Evolutionary conservation across 2,888 invertebrate genomes (phyloP).

Genomic region (Microctonus brassicae): DNA sequence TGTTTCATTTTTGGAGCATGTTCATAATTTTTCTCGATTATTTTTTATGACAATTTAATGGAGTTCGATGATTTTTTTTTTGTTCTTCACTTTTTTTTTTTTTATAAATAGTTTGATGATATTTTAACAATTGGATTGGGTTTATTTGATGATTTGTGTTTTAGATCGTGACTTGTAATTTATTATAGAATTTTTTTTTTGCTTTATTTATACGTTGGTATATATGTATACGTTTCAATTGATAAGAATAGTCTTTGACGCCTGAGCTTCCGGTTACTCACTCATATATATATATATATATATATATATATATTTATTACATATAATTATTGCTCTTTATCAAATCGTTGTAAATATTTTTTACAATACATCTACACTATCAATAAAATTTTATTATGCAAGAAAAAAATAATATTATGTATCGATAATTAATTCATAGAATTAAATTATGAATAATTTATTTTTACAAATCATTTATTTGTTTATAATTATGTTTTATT

Average conservation of each 20-base stretch:
- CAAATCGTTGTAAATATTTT: neutral
- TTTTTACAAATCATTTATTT: neutral
- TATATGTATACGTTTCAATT: neutral
- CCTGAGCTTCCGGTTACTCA: slow-evolving; percentile 35
- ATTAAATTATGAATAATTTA: neutral
- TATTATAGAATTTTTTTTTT: neutral
- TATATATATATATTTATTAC: neutral
- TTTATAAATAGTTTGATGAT: neutral
- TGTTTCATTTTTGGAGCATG: neutral
- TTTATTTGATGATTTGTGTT: neutral
- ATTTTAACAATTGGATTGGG: neutral
- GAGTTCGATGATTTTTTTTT: neutral
- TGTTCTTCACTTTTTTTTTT: neutral
- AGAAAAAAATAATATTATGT: too few relatives aligned
- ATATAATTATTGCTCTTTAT: too few relatives aligned
- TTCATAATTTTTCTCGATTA: neutral
- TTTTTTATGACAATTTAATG: neutral
- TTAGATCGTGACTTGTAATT: neutral
- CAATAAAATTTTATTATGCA: too few relatives aligned
- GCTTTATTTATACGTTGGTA: neutral
- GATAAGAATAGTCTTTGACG: neutral
- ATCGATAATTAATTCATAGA: too few relatives aligned
- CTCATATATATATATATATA: neutral
- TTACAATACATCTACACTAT: too few relatives aligned
- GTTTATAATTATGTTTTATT: neutral